Evolutionary conservation across 2,113 vertebrate genomes (phyloP).

Genomic region (Istiophorus platypterus): DNA sequence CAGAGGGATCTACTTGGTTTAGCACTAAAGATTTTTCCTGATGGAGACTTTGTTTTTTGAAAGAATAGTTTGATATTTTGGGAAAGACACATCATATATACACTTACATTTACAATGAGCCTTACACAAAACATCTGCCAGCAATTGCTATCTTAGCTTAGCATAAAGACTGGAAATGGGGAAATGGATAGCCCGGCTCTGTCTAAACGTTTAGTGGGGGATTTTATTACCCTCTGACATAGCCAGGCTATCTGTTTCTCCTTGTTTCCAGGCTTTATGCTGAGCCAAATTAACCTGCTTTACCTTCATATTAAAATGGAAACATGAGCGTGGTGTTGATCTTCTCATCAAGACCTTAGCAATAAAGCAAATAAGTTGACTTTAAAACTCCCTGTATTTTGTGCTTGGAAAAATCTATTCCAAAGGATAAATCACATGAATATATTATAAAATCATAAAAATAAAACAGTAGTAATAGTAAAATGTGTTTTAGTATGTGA

Average conservation of each 20-base stretch:
- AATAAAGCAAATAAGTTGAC: too few relatives aligned
- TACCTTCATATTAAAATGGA: not conserved
- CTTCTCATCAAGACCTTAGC: not conserved
- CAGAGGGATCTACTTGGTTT: not conserved
- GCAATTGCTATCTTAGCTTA: not conserved
- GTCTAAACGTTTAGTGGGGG: not conserved
- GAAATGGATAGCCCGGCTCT: not conserved
- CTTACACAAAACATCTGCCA: not conserved
- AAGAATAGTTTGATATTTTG: not conserved
- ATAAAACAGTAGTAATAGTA: too few relatives aligned
- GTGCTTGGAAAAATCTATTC: not conserved
- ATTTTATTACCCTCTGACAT: not conserved
- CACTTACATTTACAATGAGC: not conserved
- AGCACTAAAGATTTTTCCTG: not conserved
- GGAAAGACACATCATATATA: not conserved
- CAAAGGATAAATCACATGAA: not conserved
- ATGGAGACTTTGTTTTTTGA: too few relatives aligned
- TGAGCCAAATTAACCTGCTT: not conserved
- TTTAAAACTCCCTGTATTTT: not conserved
- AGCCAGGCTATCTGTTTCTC: not conserved
- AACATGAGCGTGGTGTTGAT: not conserved
- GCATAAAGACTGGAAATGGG: not conserved
- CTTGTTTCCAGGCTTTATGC: not conserved
- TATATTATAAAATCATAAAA: not conserved
- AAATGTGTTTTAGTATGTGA: too few relatives aligned